A percentile compares a stretch with the other conserved stretches of the same genome.
phyloP scores from a whole-genome alignment of 2,888 invertebrate genomes.

The Margaritifera margaritifera region DNA sequence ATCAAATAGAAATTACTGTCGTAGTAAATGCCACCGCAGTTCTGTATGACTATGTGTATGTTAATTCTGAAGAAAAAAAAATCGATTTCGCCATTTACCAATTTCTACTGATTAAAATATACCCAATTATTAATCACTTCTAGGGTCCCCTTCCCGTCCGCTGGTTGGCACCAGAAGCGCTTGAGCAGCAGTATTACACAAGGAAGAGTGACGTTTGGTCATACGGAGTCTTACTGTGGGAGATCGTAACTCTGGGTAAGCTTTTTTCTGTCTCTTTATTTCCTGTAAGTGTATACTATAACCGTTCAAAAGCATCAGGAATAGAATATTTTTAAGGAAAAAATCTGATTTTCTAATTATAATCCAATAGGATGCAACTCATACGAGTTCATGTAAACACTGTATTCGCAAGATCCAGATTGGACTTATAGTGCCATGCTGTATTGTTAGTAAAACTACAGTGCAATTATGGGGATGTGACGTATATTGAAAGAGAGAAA shows the following conservation, averaged over 20 bases:
- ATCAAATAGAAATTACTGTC: too few relatives aligned
- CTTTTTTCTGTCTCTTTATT: not conserved
- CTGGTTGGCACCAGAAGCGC: constrained; percentile 97
- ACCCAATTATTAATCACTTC: constrained; percentile 1
- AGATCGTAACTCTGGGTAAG: constrained; percentile 87
- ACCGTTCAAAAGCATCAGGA: too few relatives aligned
- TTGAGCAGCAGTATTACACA: constrained; percentile 94
- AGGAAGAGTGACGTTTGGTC: constrained; percentile 97
- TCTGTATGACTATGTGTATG: not conserved
- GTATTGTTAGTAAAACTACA: too few relatives aligned
- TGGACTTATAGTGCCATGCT: too few relatives aligned
- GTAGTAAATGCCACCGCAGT: not conserved
- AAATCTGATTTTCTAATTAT: too few relatives aligned
- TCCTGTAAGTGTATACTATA: too few relatives aligned
- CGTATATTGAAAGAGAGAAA: too few relatives aligned
- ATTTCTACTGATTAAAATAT: not conserved
- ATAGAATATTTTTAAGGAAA: too few relatives aligned
- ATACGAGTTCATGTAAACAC: too few relatives aligned
- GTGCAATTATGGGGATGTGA: too few relatives aligned
- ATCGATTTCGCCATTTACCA: not conserved
- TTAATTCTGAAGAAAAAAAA: not conserved
- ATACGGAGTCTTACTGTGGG: constrained; percentile 95
- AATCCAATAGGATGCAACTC: too few relatives aligned
- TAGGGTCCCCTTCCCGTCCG: constrained; percentile 79
- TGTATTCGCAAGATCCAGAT: too few relatives aligned